Conservation (phyloP, 1,140 invertebrate species). For the Drosophila rufa region DNA sequence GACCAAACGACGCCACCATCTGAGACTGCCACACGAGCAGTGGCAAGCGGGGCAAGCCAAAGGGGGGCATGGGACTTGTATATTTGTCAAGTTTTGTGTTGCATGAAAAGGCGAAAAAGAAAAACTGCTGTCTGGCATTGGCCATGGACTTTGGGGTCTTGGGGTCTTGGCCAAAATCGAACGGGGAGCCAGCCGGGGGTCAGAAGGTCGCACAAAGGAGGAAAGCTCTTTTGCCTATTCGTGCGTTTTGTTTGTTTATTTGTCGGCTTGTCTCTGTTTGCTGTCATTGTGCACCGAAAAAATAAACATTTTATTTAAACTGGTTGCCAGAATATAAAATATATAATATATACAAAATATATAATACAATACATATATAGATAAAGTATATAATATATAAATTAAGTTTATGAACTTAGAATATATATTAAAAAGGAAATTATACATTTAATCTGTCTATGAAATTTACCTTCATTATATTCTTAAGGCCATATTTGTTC, state of each 20-base stretch:
- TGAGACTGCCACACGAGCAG: conserved; percentile 41
- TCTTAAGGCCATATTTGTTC: too few species aligned
- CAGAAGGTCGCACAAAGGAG: conserved; percentile 38
- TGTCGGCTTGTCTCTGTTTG: conserved; percentile 48
- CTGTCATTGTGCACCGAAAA: conserved; percentile 34
- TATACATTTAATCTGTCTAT: too few species aligned
- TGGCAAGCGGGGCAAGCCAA: conserved; percentile 1
- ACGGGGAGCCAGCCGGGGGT: conserved; percentile 11
- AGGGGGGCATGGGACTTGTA: conserved; percentile 17
- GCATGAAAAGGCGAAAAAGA: conserved; percentile 45
- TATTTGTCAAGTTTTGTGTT: conserved; percentile 42
- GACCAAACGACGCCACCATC: conserved; percentile 71
- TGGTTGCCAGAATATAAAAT: background rate
- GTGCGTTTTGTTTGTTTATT: conserved; percentile 67
- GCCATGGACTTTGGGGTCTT: conserved; percentile 22
- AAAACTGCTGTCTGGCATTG: conserved; percentile 59
- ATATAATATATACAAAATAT: too few species aligned
- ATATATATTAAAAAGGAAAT: too few species aligned
- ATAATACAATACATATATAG: too few species aligned
- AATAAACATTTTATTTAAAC: background rate
- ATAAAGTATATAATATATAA: too few species aligned
- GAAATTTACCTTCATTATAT: too few species aligned
- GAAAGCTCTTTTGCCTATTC: conserved; percentile 59
- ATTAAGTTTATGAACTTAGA: too few species aligned
- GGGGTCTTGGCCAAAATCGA: conserved; percentile 35